Evolutionary conservation across 1,140 invertebrate species (phyloP).

Genomic region (Andrena cerasifolii): DNA sequence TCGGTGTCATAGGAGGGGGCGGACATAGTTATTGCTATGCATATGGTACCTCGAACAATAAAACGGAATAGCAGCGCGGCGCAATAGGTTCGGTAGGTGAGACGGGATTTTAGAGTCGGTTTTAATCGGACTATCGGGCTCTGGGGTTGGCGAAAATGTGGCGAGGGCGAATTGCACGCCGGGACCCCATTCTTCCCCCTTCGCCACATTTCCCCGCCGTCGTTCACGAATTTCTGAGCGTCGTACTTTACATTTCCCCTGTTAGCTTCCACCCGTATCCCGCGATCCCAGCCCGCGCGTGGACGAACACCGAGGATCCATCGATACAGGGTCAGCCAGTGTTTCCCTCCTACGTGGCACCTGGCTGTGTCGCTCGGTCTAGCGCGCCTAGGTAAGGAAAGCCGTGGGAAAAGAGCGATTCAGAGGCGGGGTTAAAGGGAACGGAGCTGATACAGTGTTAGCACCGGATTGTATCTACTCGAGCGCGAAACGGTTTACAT

Average conservation of each 20-base stretch:
- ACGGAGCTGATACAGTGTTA: conserved; percentile 68
- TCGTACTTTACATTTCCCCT: conserved; percentile 33
- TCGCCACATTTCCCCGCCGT: neutral
- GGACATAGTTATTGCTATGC: conserved; percentile 78
- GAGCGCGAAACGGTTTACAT: conserved; percentile 77
- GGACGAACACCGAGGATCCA: neutral
- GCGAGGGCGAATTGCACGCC: conserved; percentile 46
- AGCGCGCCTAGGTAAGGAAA: conserved; percentile 29
- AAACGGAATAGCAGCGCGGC: conserved; percentile 74
- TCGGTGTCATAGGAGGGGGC: conserved; percentile 59
- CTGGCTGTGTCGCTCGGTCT: conserved; percentile 45
- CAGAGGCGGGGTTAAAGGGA: conserved; percentile 55
- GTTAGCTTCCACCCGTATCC: conserved; percentile 11
- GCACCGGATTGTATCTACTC: conserved; percentile 72
- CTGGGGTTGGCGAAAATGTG: conserved; percentile 51
- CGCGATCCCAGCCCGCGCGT: conserved; percentile 15
- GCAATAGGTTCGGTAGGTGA: conserved; percentile 58
- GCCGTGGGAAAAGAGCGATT: conserved; percentile 49
- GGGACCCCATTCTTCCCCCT: neutral
- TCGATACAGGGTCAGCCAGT: neutral
- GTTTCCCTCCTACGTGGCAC: conserved; percentile 7
- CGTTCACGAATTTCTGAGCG: conserved; percentile 52
- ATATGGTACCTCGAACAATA: conserved; percentile 77
- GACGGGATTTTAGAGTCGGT: conserved; percentile 74
- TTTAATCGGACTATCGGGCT: conserved; percentile 74